phyloP scores from a whole-genome alignment of 2,113 vertebrate genomes.

The Eubucco bourcierii region DNA sequence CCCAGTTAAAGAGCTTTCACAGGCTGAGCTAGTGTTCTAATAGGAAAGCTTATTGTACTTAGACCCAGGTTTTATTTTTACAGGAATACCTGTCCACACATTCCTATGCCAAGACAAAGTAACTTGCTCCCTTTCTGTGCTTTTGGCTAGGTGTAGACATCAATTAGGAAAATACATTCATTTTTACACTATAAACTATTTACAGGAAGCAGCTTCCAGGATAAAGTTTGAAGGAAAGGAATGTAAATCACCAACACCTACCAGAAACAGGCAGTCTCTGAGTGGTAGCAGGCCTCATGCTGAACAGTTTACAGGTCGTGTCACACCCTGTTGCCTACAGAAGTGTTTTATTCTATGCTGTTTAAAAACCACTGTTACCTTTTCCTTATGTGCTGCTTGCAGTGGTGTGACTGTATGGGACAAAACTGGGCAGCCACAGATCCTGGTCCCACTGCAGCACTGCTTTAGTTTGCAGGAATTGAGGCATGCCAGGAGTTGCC shows the following conservation, averaged over 20 bases:
- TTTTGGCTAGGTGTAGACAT: neutral
- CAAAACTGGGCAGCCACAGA: neutral
- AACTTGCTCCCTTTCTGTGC: neutral
- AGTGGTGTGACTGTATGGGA: neutral
- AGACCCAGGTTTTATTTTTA: neutral
- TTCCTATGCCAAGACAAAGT: neutral
- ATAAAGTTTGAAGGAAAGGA: slow-evolving; percentile 7
- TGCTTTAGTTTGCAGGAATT: neutral
- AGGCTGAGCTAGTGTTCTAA: neutral
- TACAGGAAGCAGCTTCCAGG: slow-evolving; percentile 20
- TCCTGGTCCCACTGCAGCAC: neutral
- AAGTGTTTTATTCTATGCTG: neutral
- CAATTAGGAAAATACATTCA: neutral
- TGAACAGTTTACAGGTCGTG: neutral
- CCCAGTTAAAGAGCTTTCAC: neutral
- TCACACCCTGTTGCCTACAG: neutral
- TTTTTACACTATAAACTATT: slow-evolving; percentile 14
- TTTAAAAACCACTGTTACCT: neutral
- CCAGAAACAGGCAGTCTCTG: neutral
- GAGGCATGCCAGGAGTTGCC: neutral
- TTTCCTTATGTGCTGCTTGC: neutral
- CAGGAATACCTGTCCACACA: neutral
- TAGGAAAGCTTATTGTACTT: neutral
- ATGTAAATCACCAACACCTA: slow-evolving; percentile 45
- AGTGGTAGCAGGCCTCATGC: neutral